phyloP scores from a whole-genome alignment of 2,797 vertebrate species.

The Mus caroli region DNA sequence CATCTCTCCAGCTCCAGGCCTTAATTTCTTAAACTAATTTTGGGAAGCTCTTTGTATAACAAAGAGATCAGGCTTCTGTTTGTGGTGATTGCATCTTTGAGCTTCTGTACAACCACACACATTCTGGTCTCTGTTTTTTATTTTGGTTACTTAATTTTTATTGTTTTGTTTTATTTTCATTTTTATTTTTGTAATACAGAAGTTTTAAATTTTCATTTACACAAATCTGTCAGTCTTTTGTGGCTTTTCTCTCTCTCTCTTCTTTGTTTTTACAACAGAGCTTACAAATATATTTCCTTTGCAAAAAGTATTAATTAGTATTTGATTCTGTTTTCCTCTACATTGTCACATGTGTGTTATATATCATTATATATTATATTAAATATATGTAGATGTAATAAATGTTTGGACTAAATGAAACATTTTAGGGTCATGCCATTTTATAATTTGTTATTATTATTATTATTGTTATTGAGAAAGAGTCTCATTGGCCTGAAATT shows the following conservation, averaged over 20 bases:
- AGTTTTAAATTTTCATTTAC: constrained; percentile 55
- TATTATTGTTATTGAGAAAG: background rate
- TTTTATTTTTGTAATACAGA: background rate
- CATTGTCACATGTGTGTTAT: constrained; percentile 33
- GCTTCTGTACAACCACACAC: background rate
- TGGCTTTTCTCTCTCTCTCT: constrained; percentile 16
- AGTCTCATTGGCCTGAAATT: background rate
- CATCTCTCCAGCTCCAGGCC: background rate
- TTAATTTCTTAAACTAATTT: constrained; percentile 69
- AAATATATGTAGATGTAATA: background rate
- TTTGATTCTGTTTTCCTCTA: constrained; percentile 61
- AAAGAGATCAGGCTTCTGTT: constrained; percentile 44
- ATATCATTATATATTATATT: too few relatives aligned
- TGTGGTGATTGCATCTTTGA: background rate
- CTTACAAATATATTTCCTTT: constrained; percentile 52
- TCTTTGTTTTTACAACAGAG: constrained; percentile 52
- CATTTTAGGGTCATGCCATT: background rate
- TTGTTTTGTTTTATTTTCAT: background rate
- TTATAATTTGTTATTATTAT: background rate
- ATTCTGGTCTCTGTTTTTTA: constrained; percentile 20
- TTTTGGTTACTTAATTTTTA: constrained; percentile 62
- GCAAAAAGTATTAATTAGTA: constrained; percentile 31
- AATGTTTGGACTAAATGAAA: background rate
- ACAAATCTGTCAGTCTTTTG: background rate
- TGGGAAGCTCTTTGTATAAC: constrained; percentile 57